Evolutionary conservation across 2,888 invertebrate species (phyloP).

Genomic region (Pachliopta kotzebuea): DNA sequence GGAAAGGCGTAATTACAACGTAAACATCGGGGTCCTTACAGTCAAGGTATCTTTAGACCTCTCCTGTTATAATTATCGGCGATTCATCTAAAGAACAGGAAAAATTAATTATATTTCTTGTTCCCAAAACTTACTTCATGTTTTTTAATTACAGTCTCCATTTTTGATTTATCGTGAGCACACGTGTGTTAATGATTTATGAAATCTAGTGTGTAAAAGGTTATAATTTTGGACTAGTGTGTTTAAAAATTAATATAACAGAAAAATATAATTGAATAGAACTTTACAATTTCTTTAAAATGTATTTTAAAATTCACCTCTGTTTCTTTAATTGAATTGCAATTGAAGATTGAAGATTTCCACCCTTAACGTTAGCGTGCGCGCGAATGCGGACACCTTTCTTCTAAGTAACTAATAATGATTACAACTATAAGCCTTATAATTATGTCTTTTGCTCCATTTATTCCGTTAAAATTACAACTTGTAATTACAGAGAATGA

Average conservation of each 20-base stretch:
- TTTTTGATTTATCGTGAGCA: conserved; percentile 67
- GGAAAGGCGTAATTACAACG: conserved; percentile 62
- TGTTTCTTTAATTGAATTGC: conserved; percentile 51
- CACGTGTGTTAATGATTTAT: conserved; percentile 67
- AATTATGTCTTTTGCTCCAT: conserved; percentile 76
- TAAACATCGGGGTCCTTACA: conserved; percentile 71
- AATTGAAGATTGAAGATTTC: conserved; percentile 49
- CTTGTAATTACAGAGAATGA: conserved; percentile 62
- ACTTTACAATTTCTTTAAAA: neutral
- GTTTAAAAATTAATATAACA: conserved; percentile 4
- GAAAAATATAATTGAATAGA: neutral
- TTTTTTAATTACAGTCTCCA: conserved; percentile 70
- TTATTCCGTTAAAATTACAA: conserved; percentile 66
- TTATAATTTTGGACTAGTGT: neutral
- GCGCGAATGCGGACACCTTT: conserved; percentile 76
- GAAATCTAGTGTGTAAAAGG: conserved; percentile 37
- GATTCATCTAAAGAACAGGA: conserved; percentile 73
- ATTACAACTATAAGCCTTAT: conserved; percentile 61
- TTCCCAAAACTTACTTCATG: conserved; percentile 67
- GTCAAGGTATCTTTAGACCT: conserved; percentile 53
- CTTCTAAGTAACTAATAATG: conserved; percentile 56
- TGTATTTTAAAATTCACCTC: conserved; percentile 28
- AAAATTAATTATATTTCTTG: conserved; percentile 75
- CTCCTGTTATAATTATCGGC: conserved; percentile 67
- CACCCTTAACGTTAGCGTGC: conserved; percentile 49